Evolutionary conservation across 1,140 invertebrate species (phyloP).

Genomic region (Drosophila nasuta): DNA sequence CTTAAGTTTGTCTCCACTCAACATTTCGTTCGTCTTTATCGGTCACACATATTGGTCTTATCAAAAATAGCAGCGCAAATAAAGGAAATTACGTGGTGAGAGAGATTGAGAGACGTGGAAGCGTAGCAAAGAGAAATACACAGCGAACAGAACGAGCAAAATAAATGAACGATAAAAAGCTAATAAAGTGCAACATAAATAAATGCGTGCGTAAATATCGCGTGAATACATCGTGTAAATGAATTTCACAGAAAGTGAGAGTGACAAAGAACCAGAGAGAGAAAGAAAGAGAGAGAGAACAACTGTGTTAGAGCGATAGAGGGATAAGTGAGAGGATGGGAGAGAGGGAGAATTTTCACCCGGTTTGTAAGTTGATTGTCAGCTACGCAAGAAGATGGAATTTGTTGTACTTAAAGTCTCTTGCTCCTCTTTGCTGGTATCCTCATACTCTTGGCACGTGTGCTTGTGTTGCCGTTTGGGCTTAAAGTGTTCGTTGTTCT

Average conservation of each 20-base stretch:
- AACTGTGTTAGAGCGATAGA: background rate
- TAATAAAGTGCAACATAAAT: constrained; percentile 80
- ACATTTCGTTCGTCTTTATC: constrained; percentile 19
- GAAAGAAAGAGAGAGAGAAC: background rate
- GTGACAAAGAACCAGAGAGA: background rate
- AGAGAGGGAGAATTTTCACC: constrained; percentile 2
- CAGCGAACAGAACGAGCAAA: constrained; percentile 69
- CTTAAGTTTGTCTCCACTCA: background rate
- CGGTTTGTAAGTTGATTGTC: constrained; percentile 52
- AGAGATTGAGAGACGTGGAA: constrained; percentile 13
- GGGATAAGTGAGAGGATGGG: background rate
- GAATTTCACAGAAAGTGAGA: constrained; percentile 12
- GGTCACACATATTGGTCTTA: constrained; percentile 30
- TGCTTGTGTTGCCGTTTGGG: constrained; percentile 60
- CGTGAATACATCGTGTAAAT: constrained; percentile 46
- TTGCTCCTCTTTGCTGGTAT: constrained; percentile 31
- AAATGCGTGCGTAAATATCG: constrained; percentile 72
- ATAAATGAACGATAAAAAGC: constrained; percentile 82
- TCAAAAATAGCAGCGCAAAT: constrained; percentile 55
- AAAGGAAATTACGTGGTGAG: constrained; percentile 17
- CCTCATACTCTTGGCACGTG: constrained; percentile 47
- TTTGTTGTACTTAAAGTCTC: constrained; percentile 27
- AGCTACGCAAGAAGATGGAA: constrained; percentile 20
- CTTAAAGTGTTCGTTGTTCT: constrained; percentile 49
- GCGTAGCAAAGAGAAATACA: constrained; percentile 22